Evolutionary conservation across 2,113 vertebrate genomes (phyloP), one percentile per base, ranked within the genome.

Genomic region (human): DNA sequence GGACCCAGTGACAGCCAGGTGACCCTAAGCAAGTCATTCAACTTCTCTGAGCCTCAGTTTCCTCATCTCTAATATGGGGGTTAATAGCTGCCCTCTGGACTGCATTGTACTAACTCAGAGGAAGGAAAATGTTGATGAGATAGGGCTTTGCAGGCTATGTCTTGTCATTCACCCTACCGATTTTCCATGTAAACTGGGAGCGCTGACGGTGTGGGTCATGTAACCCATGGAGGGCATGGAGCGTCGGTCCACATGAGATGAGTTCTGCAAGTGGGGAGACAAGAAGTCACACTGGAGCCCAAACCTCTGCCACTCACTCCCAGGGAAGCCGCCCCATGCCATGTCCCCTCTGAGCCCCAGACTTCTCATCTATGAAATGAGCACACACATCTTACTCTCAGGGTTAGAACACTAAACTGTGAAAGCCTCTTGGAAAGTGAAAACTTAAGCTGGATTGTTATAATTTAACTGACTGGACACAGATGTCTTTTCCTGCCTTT

Each of bases 201-300:
- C 99, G 7, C 99, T 99, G 98, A 99, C 99, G 0, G 99, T 99
- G 97, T 99, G 99, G 1, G 99, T 99, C 99, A 99, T 99, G 98
- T 99, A 99, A 95, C 99, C 99, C 99, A 99, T 99, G 83, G 99
- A 97, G 91, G 99, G 99, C 99, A 99, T 99, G 79, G 99, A 99
- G 97, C 99, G 98, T 16, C 99, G 99, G 95, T 99, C 99, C 57
- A 99, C 72, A n/a, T 99, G 99, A 48, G 99, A 98, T 6, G 98
- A 98, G 90, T 98, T 99, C 99, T 99, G 99, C 11, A 96, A 96
- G 76, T 96, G 92, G 84, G 75, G 89, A 98, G 89, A 97, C 79
- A 52, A 91, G 96, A 95, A 88, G 90, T 81, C 91, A 98, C 38
- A 17, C 5, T 12, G 68, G 22, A 13, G 20, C 45, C 14, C 3